Percentiles rank a stretch among this genome's conserved stretches.
Evolutionary conservation across 2,113 vertebrate species (phyloP).

Genomic region (Salvelinus namaycush): DNA sequence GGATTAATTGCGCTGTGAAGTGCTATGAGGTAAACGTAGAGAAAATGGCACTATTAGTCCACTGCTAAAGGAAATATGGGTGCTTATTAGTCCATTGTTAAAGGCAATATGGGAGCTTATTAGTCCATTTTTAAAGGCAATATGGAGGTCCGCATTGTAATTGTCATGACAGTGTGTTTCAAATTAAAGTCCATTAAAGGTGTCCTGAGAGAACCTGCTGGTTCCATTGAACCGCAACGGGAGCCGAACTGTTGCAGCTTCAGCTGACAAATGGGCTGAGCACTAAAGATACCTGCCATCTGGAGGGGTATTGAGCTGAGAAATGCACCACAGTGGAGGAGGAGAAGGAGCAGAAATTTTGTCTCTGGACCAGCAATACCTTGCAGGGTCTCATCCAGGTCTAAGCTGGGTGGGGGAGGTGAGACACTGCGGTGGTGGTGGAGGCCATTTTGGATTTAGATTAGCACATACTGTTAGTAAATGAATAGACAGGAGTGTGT

Average conservation of each 20-base stretch:
- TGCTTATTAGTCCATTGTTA: slow-evolving; percentile 27
- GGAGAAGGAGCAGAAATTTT: slow-evolving; percentile 33
- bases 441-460: neutral
- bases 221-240: slow-evolving; percentile 27
- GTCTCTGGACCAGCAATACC: slow-evolving; percentile 32
- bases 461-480: neutral
- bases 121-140: slow-evolving; percentile 40
- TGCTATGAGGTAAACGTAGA: neutral
- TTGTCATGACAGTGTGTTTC: slow-evolving; percentile 50
- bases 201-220: slow-evolving; percentile 24
- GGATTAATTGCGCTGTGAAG: too few relatives aligned
- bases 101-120: slow-evolving; percentile 22
- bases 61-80: too few relatives aligned
- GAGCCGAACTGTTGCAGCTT: slow-evolving; percentile 41
- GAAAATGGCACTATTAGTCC: too few relatives aligned
- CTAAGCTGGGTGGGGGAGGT: slow-evolving; percentile 14
- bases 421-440: slow-evolving; percentile 11
- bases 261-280: slow-evolving; percentile 44
- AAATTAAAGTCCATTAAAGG: slow-evolving; percentile 59
- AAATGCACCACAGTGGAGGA: slow-evolving; percentile 52
- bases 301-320: slow-evolving; percentile 58
- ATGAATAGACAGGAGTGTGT: neutral
- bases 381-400: neutral
- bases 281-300: slow-evolving; percentile 62
- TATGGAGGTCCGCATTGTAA: slow-evolving; percentile 34